Conservation (phyloP, 2,797 vertebrate species). For the Gymnothorax javanicus region DNA sequence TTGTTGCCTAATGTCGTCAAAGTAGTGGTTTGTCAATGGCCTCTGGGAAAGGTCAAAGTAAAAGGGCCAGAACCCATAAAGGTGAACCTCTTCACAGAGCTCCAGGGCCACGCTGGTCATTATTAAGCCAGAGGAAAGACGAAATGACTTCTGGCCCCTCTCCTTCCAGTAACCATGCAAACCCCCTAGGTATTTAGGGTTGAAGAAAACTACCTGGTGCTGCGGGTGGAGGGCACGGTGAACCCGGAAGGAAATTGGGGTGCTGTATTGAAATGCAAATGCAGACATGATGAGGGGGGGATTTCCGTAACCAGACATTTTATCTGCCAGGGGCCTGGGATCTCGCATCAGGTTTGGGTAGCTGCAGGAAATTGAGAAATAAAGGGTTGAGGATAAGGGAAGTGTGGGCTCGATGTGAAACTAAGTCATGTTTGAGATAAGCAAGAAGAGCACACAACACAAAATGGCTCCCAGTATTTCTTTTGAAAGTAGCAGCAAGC, state of each 20-base stretch:
- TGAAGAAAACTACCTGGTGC: conserved; percentile 1
- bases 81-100: conserved; percentile 76
- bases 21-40: conserved; percentile 78
- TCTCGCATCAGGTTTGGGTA: not conserved
- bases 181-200: not conserved
- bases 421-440: not conserved
- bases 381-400: not conserved
- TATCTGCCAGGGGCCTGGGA: not conserved
- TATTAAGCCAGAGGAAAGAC: not conserved
- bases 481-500: too few species aligned
- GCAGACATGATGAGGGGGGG: not conserved
- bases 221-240: not conserved
- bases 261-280: not conserved
- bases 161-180: not conserved
- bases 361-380: not conserved
- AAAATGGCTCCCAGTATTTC: too few species aligned
- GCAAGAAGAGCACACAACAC: too few species aligned
- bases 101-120: conserved; percentile 67
- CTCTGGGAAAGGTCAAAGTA: conserved; percentile 67
- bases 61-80: conserved; percentile 83
- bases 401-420: not conserved
- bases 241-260: not conserved
- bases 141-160: not conserved
- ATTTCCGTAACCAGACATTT: not conserved
- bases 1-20: conserved; percentile 74